phyloP scores from a whole-genome alignment of 1,140 invertebrate species.

The Aethina tumida region DNA sequence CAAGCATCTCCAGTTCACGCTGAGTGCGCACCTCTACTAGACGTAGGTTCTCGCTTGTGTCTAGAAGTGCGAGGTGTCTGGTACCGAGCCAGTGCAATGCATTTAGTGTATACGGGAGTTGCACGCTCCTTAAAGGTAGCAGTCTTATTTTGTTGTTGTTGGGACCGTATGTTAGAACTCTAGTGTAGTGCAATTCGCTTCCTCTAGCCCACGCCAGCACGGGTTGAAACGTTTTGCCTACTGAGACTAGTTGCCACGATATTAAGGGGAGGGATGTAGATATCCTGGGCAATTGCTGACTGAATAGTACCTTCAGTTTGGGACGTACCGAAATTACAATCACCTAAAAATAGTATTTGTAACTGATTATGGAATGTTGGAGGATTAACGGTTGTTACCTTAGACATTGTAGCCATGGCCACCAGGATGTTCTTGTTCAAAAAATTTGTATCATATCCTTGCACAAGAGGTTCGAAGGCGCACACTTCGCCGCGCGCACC shows the following conservation, averaged over 20 bases:
- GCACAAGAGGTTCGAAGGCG: constrained; percentile 73
- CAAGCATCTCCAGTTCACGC: constrained; percentile 71
- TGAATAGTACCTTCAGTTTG: constrained; percentile 42
- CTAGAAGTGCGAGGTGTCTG: constrained; percentile 73
- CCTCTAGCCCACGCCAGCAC: constrained; percentile 80
- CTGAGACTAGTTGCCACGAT: constrained; percentile 85
- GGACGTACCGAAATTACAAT: constrained; percentile 73
- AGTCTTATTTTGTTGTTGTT: constrained; percentile 46
- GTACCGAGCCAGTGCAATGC: constrained; percentile 82
- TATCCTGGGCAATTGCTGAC: constrained; percentile 44
- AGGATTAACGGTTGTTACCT: constrained; percentile 45
- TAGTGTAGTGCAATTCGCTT: constrained; percentile 70
- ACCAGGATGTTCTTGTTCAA: constrained; percentile 68
- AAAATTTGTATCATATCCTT: constrained; percentile 57
- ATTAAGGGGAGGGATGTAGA: constrained; percentile 71
- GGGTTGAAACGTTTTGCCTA: constrained; percentile 63
- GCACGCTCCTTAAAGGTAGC: constrained; percentile 56
- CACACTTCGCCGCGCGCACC: constrained; percentile 92
- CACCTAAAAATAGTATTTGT: constrained; percentile 23
- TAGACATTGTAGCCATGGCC: constrained; percentile 87
- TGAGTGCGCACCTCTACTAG: constrained; percentile 82
- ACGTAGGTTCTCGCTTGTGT: constrained; percentile 76
- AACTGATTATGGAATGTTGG: neutral
- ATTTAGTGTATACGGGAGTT: constrained; percentile 57
- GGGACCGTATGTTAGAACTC: constrained; percentile 44